These are phyloP conservation scores for Maccullochella peelii DNA, from an alignment of 2,113 vertebrate genomes.

Conservation along the genomic window DNA sequence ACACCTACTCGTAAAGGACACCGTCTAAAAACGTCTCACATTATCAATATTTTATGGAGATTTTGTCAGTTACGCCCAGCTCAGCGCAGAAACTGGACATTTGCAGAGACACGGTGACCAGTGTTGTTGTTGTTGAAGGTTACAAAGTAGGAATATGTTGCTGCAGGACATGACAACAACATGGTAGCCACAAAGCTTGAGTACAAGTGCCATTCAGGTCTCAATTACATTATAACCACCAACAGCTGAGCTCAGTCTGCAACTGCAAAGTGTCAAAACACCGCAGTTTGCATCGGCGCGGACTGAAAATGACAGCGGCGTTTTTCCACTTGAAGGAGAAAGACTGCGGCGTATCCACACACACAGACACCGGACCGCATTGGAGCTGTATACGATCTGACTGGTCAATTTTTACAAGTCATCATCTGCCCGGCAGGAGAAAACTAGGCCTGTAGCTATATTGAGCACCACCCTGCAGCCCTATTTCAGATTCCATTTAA, in stretches of 20 bases:
- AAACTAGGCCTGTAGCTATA: slow-evolving; percentile 84
- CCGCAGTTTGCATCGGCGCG: slow-evolving; percentile 38
- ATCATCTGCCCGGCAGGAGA: slow-evolving; percentile 79
- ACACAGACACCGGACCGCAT: slow-evolving; percentile 53
- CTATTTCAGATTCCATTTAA: slow-evolving; percentile 73
- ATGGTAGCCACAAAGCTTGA: slow-evolving; percentile 54
- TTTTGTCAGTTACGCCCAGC: not conserved
- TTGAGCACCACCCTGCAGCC: slow-evolving; percentile 76
- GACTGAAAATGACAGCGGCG: slow-evolving; percentile 60
- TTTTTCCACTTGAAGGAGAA: slow-evolving; percentile 36
- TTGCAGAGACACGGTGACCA: not conserved
- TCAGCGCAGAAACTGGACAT: slow-evolving; percentile 3
- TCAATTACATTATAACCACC: slow-evolving; percentile 40
- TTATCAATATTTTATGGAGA: not conserved
- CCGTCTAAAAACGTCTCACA: not conserved
- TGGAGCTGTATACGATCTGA: slow-evolving; percentile 59
- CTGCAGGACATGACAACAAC: slow-evolving; percentile 63
- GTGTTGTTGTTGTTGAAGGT: slow-evolving; percentile 10
- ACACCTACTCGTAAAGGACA: not conserved
- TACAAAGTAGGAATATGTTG: slow-evolving; percentile 23
- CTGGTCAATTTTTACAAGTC: slow-evolving; percentile 83
- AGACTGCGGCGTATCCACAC: slow-evolving; percentile 59
- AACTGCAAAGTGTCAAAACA: slow-evolving; percentile 54
- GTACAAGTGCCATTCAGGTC: slow-evolving; percentile 52
- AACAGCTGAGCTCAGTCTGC: slow-evolving; percentile 63